Percentiles rank a stretch among this genome's conserved stretches.
Conservation (phyloP, 2,113 vertebrate genomes). For the Gopherus flavomarginatus region DNA sequence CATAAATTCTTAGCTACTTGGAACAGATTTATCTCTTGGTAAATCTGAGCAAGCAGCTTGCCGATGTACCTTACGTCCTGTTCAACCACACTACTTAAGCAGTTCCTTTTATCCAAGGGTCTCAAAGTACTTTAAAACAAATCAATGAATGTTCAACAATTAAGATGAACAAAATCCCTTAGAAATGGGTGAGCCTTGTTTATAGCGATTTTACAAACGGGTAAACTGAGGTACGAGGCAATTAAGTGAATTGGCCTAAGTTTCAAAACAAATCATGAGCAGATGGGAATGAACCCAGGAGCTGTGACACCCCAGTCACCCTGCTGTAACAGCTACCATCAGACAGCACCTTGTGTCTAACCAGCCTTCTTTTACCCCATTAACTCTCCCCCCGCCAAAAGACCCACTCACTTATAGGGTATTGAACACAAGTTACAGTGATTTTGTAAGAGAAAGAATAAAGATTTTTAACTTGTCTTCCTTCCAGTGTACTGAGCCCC, state of each 20-base stretch:
- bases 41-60: neutral
- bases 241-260: neutral
- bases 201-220: neutral
- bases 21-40: neutral
- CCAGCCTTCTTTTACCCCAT: neutral
- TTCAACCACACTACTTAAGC: neutral
- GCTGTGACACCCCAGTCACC: neutral
- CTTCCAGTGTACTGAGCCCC: neutral
- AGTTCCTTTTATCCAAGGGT: neutral
- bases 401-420: neutral
- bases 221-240: neutral
- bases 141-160: neutral
- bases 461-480: neutral
- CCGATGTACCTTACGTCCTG: neutral
- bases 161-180: neutral
- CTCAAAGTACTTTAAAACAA: neutral
- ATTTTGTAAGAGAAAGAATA: neutral
- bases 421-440: neutral
- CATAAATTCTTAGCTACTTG: neutral
- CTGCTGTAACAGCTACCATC: neutral
- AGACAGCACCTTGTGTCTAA: neutral
- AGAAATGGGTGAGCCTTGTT: neutral
- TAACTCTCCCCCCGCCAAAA: neutral
- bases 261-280: neutral
- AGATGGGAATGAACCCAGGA: neutral